These are phyloP conservation scores for Laupala kohalensis DNA, from an alignment of 1,140 invertebrate species.

Conservation along the genomic window DNA sequence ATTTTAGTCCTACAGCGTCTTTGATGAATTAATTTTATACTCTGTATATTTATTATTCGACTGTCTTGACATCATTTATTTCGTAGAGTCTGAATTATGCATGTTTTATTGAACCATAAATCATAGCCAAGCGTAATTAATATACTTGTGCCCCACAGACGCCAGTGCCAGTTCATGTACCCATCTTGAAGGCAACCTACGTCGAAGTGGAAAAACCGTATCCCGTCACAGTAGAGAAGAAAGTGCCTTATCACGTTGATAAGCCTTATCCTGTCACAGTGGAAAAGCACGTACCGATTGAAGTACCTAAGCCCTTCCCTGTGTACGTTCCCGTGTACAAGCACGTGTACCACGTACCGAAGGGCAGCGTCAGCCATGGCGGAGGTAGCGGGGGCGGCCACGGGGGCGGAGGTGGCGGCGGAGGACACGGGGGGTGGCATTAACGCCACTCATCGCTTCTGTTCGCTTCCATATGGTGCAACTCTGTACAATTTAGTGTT, in stretches of 20 bases:
- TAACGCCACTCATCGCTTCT: not conserved
- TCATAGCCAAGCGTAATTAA: too few species aligned
- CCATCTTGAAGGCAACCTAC: slow-evolving; percentile 24
- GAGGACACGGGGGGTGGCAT: not conserved
- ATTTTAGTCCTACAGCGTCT: too few species aligned
- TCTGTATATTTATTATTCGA: too few species aligned
- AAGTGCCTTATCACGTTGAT: slow-evolving; percentile 59
- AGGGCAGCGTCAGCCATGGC: not conserved
- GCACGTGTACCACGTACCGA: slow-evolving; percentile 42
- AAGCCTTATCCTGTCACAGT: slow-evolving; percentile 65
- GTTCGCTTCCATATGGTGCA: not conserved
- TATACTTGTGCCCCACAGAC: too few species aligned
- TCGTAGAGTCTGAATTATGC: too few species aligned
- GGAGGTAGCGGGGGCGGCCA: not conserved
- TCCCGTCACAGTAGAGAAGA: slow-evolving; percentile 41
- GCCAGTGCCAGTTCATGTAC: slow-evolving; percentile 51
- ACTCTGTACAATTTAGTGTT: not conserved
- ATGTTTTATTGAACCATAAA: too few species aligned
- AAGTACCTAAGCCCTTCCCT: slow-evolving; percentile 61
- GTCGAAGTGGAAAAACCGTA: slow-evolving; percentile 16
- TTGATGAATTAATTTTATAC: too few species aligned
- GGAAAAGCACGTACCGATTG: slow-evolving; percentile 60
- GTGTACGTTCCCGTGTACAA: slow-evolving; percentile 69
- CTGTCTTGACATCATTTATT: too few species aligned
- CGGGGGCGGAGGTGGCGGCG: not conserved